Base-by-base conservation (phyloP, 30 jellyfish, hydroid and myxozoan species). In the Hydractinia symbiolongicarpus region DNA sequence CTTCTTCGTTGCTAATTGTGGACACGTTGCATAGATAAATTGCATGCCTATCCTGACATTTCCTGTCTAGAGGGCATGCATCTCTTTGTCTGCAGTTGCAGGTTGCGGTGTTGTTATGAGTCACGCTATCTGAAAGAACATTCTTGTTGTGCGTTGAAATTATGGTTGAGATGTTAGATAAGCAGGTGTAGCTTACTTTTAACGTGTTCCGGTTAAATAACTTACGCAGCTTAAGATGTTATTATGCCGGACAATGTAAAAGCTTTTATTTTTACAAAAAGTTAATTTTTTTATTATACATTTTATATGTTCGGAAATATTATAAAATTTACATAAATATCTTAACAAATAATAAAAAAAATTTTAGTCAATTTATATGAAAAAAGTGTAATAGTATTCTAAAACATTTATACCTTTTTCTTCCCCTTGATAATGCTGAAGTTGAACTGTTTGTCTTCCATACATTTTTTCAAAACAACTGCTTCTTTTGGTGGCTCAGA, bases 61-160 rank as follows among this genome's bases (percentile, higher is more conserved):
- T 30, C 2, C 44, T 2, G 44, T 30, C 44, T 30, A 30, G 44
- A 30, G 44, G 44, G 86, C 94, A 84, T 1, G 49, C 19, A 8
- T 40, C 84, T 80, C 53, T 69, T 19, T 53, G 74, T n/a, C 90
- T 67, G 91, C 92, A 85, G 85, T 69, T 79, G 92, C 95, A 79
- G 2, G 44, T 30, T 79, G 55, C 51, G 55, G 4, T 16, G 69
- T 67, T 16, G 21, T 67, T 10, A 49, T 78, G 58, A 51, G 73
- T 13, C 44, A 73, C 49, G 8, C 51, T 68, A 62, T 82, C 62
- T 66, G 14, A 79, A 67, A 61, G 7, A 54, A 81, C 61, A 0
- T 81, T 86, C 80, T 54, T 79, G 86, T 81, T 81, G 79, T 81
- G 94, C 67, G 79, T 72, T 49, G 80, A 19, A 55, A 82, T 70